phyloP scores from a whole-genome alignment of 1,140 invertebrate genomes.

The Cataglyphis hispanica region DNA sequence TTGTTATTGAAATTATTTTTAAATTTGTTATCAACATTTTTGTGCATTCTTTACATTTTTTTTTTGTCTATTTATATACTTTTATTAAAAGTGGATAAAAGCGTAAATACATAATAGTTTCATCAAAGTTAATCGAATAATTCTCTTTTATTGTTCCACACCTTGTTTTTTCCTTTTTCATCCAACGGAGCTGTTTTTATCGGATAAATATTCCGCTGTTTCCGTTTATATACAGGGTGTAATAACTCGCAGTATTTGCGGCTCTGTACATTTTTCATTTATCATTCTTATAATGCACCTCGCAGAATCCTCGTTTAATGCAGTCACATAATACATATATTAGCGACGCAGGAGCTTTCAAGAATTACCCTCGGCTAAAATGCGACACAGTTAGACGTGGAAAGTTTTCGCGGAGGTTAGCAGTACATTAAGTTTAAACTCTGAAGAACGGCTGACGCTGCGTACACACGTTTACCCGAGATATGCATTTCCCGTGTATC shows the following conservation, averaged over 20 bases:
- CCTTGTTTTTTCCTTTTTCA: neutral
- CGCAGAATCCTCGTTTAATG: slow-evolving; percentile 37
- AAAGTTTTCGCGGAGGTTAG: slow-evolving; percentile 63
- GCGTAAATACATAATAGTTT: neutral
- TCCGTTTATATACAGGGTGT: slow-evolving; percentile 18
- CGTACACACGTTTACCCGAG: slow-evolving; percentile 43
- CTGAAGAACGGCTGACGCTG: slow-evolving; percentile 56
- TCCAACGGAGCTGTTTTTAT: slow-evolving; percentile 24
- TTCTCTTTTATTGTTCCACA: slow-evolving; percentile 2
- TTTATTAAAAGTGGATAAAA: neutral
- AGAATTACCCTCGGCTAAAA: slow-evolving; percentile 53
- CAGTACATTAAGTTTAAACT: slow-evolving; percentile 62
- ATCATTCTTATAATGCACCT: slow-evolving; percentile 45
- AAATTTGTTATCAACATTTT: neutral
- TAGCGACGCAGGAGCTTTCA: slow-evolving; percentile 37
- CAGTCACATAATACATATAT: slow-evolving; percentile 60
- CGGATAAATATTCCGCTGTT: neutral
- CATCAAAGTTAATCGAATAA: slow-evolving; percentile 1
- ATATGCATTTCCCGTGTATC: slow-evolving; percentile 60
- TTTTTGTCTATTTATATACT: neutral
- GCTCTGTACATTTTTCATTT: slow-evolving; percentile 35
- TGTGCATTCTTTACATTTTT: neutral
- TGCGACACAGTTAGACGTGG: slow-evolving; percentile 35
- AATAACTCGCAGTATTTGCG: slow-evolving; percentile 23
- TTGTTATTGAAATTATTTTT: neutral